Evolutionary conservation across 2,888 invertebrate species (phyloP), one percentile per base, ranked within the genome.

Genomic region (Chrysotoxum bicinctum): DNA sequence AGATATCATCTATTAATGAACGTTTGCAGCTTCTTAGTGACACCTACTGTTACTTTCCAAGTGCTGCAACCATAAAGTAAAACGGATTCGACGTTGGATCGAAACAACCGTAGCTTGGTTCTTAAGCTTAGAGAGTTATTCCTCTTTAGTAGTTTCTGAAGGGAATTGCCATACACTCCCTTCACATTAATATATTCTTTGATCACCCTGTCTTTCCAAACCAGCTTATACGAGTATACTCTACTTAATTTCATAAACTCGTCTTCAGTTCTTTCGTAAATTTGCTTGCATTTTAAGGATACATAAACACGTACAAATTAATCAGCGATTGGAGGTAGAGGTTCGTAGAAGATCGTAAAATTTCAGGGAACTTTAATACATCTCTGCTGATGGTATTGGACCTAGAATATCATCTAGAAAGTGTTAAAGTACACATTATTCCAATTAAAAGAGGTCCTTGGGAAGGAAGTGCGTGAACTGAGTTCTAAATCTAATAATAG

Each of bases 391-490:
- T n/a, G 32, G 21, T 48, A 35, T 23, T 8, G 21, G 26, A 48
- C n/a, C 60, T 26, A 48, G 52, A 78, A 69, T 66, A 70, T 70
- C 64, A 76, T 81, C 72, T 50, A 43, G 45, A 56, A 40, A 56
- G 37, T 54, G 68, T 26, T 7, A 32, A 16, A 6, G 19, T 30
- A 7, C 32, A 52, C 69, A 64, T 45, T 60, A n/a, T 70, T 60
- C 70, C 54, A 80, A 84, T 84, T 84, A 84, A 75, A 48, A 58
- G n/a, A 32, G 30, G n/a, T 40, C 19, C 69, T 48, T 58, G n/a
- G 14, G 16, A 37, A 16, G 5, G 21, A 62, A 45, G 37, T 45
- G 14, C 50, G 19, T 45, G 52, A 56, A 50, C 54, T 66, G 60
- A 66, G 75, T 84, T 43, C 26, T 66, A 58, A 66, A 37, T 54